Evolutionary conservation across 2,113 vertebrate genomes (phyloP).

Genomic region (Gallinago undulata): DNA sequence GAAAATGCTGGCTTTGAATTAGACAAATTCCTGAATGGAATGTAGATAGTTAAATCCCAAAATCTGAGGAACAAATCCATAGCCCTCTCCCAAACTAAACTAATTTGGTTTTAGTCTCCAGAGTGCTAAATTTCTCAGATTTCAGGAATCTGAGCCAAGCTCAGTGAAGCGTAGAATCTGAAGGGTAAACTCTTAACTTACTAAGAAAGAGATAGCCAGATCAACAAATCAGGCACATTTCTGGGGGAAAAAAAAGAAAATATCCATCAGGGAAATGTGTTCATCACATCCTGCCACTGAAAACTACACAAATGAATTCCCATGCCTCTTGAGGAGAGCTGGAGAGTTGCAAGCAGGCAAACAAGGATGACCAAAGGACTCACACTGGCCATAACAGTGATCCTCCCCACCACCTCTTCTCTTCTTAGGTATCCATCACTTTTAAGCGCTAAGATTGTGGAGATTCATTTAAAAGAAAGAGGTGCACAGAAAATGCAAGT

Average conservation of each 20-base stretch:
- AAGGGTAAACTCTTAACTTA: background rate
- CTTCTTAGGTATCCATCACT: fast-evolving
- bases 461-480: background rate
- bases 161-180: background rate
- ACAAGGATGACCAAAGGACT: background rate
- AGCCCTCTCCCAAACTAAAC: background rate
- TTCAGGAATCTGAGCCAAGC: background rate
- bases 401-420: background rate
- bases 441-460: no score
- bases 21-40: background rate
- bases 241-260: background rate
- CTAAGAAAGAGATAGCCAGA: background rate
- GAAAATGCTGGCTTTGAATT: background rate
- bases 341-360: background rate
- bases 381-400: background rate
- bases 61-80: background rate
- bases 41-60: background rate
- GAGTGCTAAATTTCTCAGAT: background rate
- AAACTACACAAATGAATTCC: background rate
- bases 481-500: background rate
- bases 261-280: background rate
- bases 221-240: background rate
- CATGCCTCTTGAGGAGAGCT: background rate
- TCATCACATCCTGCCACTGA: background rate
- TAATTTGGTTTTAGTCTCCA: background rate